phyloP scores from a whole-genome alignment of 1,140 invertebrate genomes.

The Octopus sinensis region DNA sequence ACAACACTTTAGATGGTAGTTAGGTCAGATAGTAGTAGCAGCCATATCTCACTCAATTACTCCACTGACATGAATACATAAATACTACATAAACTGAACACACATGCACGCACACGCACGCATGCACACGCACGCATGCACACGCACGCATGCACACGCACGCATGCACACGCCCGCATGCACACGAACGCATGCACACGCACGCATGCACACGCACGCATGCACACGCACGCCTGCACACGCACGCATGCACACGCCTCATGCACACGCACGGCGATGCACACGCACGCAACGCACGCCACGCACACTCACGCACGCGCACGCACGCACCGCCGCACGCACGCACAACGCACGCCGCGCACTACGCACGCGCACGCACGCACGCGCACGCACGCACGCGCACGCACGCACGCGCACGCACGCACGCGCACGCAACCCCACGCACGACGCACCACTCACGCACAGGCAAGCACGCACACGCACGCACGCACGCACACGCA shows the following conservation, averaged over 20 bases:
- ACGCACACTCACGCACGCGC: too few relatives aligned
- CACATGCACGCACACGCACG: conserved; percentile 6
- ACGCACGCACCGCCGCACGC: conserved; percentile 5
- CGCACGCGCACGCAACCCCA: background rate
- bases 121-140: conserved; percentile 1
- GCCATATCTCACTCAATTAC: too few relatives aligned
- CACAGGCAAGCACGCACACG: background rate
- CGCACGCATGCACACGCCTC: conserved; percentile 1
- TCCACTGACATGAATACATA: too few relatives aligned
- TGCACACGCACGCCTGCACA: background rate
- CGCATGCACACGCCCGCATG: conserved; percentile 1
- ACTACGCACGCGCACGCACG: background rate
- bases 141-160: conserved; percentile 1
- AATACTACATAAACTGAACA: background rate
- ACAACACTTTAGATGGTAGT: too few relatives aligned
- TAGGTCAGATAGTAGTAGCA: too few relatives aligned
- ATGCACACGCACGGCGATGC: background rate
- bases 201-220: background rate
- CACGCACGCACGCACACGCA: background rate
- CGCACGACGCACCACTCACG: background rate
- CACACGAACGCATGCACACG: background rate
- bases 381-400: conserved; percentile 5
- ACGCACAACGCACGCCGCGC: background rate
- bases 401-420: conserved; percentile 5
- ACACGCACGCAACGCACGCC: conserved; percentile 5